Conservation (phyloP, 1,140 invertebrate species). For the Drosophila ananassae region DNA sequence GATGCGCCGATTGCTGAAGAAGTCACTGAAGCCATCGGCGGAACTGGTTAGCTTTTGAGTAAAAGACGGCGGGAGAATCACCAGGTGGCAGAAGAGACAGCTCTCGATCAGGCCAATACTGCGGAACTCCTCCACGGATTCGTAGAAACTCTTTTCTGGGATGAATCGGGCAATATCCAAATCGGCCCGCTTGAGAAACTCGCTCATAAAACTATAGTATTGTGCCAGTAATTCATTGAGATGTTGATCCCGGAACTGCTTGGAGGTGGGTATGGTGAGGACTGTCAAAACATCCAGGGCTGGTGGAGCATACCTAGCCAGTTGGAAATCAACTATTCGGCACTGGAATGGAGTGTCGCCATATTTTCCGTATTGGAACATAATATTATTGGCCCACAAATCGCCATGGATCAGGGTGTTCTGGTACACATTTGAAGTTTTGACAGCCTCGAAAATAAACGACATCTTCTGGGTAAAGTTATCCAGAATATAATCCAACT, state of each 20-base stretch:
- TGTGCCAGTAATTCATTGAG: slow-evolving; percentile 83
- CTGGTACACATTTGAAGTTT: slow-evolving; percentile 84
- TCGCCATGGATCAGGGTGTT: slow-evolving; percentile 87
- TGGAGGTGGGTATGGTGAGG: slow-evolving; percentile 85
- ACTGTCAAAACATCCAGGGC: slow-evolving; percentile 85
- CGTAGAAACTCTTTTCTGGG: slow-evolving; percentile 78
- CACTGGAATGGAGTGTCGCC: slow-evolving; percentile 81
- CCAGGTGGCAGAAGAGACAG: slow-evolving; percentile 84
- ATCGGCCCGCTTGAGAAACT: slow-evolving; percentile 76
- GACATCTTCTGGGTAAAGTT: slow-evolving; percentile 82
- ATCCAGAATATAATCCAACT: slow-evolving; percentile 68
- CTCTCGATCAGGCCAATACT: slow-evolving; percentile 85
- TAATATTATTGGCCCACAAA: slow-evolving; percentile 87
- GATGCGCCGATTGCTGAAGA: slow-evolving; percentile 84
- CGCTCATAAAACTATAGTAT: slow-evolving; percentile 85
- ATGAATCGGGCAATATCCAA: slow-evolving; percentile 83
- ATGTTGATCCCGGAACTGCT: slow-evolving; percentile 83
- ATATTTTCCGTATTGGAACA: slow-evolving; percentile 85
- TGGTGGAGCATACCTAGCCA: slow-evolving; percentile 85
- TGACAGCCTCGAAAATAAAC: slow-evolving; percentile 83
- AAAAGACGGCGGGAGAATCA: slow-evolving; percentile 74
- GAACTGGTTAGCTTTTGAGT: slow-evolving; percentile 79
- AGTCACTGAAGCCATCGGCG: slow-evolving; percentile 77
- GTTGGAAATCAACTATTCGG: slow-evolving; percentile 87
- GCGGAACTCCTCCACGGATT: slow-evolving; percentile 84